Conservation (phyloP, 2,113 vertebrate genomes). For the Ahaetulla prasina region DNA sequence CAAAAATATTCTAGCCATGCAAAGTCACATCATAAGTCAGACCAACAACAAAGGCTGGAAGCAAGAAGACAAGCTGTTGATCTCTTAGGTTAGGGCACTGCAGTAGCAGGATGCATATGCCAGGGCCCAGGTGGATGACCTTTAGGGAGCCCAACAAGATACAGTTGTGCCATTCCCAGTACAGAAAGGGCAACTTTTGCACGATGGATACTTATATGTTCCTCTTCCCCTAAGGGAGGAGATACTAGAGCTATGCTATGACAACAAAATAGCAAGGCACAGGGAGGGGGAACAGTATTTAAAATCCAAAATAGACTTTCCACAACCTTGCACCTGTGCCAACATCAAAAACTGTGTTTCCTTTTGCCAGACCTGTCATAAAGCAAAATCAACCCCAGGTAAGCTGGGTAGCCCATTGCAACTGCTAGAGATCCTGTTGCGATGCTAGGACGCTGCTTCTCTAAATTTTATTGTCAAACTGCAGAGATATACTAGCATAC, state of each 20-base stretch:
- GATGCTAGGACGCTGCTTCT: not conserved
- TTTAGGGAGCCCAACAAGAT: too few relatives aligned
- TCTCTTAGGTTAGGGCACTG: too few relatives aligned
- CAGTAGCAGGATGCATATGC: too few relatives aligned
- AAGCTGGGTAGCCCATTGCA: not conserved
- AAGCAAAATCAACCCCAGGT: not conserved
- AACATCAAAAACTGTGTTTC: not conserved
- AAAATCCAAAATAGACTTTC: not conserved
- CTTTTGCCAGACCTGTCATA: not conserved
- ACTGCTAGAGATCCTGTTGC: not conserved
- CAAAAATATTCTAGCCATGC: too few relatives aligned
- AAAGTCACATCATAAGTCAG: too few relatives aligned
- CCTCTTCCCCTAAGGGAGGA: not conserved
- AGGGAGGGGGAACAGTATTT: not conserved
- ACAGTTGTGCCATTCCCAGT: too few relatives aligned
- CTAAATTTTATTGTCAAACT: not conserved
- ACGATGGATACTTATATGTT: not conserved
- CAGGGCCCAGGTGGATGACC: too few relatives aligned
- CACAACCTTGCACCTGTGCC: not conserved
- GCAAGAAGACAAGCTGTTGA: too few relatives aligned
- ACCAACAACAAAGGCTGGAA: too few relatives aligned
- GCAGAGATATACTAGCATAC: not conserved
- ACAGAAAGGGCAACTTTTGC: not conserved
- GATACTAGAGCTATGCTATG: not conserved
- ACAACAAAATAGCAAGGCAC: not conserved